A percentile compares a stretch with the other conserved stretches of the same genome.
Evolutionary conservation across 1,140 invertebrate genomes (phyloP).

Genomic region (Trichonephila clavipes): DNA sequence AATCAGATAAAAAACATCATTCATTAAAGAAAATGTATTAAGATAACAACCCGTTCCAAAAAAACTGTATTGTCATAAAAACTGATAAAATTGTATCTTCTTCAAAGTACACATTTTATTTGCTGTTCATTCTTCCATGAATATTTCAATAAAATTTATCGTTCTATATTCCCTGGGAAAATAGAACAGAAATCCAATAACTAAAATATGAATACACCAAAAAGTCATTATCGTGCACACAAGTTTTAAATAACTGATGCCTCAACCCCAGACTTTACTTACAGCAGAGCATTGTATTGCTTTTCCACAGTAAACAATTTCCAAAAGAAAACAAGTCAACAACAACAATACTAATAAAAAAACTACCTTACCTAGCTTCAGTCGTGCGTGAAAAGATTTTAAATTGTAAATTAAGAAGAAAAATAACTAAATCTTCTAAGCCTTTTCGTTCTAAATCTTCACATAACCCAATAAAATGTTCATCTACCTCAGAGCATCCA

Average conservation of each 20-base stretch:
- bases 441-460: slow-evolving; percentile 25
- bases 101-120: neutral
- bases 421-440: slow-evolving; percentile 37
- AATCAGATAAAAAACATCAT: too few relatives aligned
- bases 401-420: slow-evolving; percentile 60
- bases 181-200: neutral
- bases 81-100: neutral
- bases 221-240: slow-evolving; percentile 19
- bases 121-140: neutral
- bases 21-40: neutral
- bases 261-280: neutral
- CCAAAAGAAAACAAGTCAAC: neutral
- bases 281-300: neutral
- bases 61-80: neutral
- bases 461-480: slow-evolving; percentile 57
- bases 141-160: slow-evolving; percentile 36
- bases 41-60: neutral
- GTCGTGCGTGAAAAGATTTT: neutral
- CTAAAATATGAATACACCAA: neutral
- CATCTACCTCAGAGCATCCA: neutral
- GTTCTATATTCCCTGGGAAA: neutral
- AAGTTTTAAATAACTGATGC: slow-evolving; percentile 60
- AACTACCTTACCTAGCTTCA: neutral
- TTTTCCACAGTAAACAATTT: slow-evolving; percentile 36
- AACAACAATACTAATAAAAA: neutral